Percentiles rank a stretch among this genome's conserved stretches.
Conservation (phyloP, 2,113 vertebrate species). For the Platichthys stellatus region DNA sequence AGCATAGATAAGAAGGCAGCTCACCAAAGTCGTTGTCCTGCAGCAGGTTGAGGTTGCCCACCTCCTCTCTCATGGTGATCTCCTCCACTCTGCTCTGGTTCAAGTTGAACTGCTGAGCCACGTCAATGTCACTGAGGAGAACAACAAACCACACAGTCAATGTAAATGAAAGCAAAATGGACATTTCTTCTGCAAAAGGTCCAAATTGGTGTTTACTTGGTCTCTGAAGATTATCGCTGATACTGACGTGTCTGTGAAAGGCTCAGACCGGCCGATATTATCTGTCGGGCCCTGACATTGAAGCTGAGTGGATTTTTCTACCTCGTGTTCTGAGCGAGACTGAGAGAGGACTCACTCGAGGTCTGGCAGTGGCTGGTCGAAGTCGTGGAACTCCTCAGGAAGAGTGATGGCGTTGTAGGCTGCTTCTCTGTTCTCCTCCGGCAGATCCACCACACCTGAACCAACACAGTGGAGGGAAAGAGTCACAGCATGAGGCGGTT, state of each 20-base stretch:
- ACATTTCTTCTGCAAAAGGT: too few species aligned
- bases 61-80: slow-evolving; percentile 99
- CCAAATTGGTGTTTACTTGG: too few species aligned
- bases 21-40: slow-evolving; percentile 97
- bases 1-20: not conserved
- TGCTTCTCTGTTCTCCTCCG: slow-evolving; percentile 97
- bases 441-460: slow-evolving; percentile 95
- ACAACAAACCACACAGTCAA: not conserved
- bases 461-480: not conserved
- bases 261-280: not conserved
- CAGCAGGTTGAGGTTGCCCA: slow-evolving; percentile 96
- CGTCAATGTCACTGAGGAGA: slow-evolving; percentile 91
- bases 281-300: not conserved
- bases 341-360: slow-evolving; percentile 87
- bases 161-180: too few species aligned
- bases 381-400: slow-evolving; percentile 98
- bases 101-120: slow-evolving; percentile 97
- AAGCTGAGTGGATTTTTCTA: not conserved
- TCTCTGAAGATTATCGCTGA: too few species aligned
- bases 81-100: slow-evolving; percentile 98
- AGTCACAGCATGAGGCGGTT: not conserved
- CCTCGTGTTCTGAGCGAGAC: not conserved
- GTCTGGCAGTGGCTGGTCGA: slow-evolving; percentile 95
- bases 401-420: slow-evolving; percentile 98
- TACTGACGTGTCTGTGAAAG: too few species aligned